These are phyloP conservation scores for Mallotus villosus DNA, from an alignment of 2,797 vertebrate species.

Conservation along the genomic window DNA sequence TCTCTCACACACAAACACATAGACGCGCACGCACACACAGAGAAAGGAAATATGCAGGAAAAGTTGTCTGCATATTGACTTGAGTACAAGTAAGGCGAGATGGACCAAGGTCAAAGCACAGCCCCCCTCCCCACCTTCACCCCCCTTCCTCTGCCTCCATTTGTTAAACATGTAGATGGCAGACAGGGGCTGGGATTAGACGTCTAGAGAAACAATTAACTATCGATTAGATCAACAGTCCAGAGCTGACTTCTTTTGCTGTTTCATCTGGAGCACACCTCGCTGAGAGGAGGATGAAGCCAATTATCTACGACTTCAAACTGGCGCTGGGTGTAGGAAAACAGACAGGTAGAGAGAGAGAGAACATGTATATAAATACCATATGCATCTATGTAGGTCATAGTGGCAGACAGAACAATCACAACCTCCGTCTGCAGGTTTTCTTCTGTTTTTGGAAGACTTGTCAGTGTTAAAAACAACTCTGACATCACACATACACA, in stretches of 20 bases:
- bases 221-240: slow-evolving; percentile 35
- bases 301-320: not conserved
- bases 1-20: not conserved
- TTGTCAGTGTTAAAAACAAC: not conserved
- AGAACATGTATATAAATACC: not conserved
- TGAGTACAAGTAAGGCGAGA: not conserved
- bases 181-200: slow-evolving; percentile 15
- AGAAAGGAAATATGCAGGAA: not conserved
- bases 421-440: not conserved
- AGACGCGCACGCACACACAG: not conserved
- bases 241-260: not conserved
- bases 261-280: not conserved
- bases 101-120: slow-evolving; percentile 30
- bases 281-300: not conserved
- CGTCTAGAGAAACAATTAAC: slow-evolving; percentile 25
- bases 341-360: not conserved
- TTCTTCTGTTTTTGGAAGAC: too few species aligned
- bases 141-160: not conserved
- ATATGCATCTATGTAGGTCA: not conserved
- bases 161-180: slow-evolving; percentile 28
- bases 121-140: not conserved
- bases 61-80: not conserved
- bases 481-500: not conserved
- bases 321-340: not conserved
- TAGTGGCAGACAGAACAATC: not conserved